Base-by-base conservation (phyloP, 2,888 invertebrate species). In the Poecilobothrus nobilitatus region DNA sequence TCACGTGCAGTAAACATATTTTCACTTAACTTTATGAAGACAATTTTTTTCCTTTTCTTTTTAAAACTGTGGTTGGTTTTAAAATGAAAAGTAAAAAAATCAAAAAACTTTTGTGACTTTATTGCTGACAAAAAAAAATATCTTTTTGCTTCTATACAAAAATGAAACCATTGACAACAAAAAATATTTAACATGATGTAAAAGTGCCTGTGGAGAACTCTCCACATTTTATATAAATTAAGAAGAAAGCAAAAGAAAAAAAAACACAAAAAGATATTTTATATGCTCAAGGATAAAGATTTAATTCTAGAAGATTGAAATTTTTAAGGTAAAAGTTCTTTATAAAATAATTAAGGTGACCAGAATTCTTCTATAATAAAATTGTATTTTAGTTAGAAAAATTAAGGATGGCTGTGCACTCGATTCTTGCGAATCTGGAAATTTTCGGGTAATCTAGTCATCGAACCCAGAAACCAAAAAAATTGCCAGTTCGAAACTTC, bases 1-100 rank as follows among this genome's bases (percentile, higher is more conserved):
- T 53, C 53, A 53, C 53, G 53, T 53, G 53, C 53, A 53, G 53
- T 53, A 18, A 53, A 53, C 53, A 53, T 53, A 53, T 53, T 53
- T 53, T 53, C 53, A 53, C 53, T 53, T 15, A 18, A 53, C 53
- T 53, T 53, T 53, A 53, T 53, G 53, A 18, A 53, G 18, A 18
- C 18, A 18, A 18, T 53, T 53, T n/a, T 53, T n/a, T 53, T 41
- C 7, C 15, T 41, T 41, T n/a, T n/a, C n/a, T n/a, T n/a, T n/a
- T n/a, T n/a, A n/a, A n/a, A n/a, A n/a, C n/a, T n/a, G n/a, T n/a
- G n/a, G n/a, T n/a, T n/a, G n/a, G n/a, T 2, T 53, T 53, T 53
- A 6, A 53, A 53, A 53, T 53, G 12, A 53, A 12, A n/a, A 53
- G 7, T 53, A 53, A n/a, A 53, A 53, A 53, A 12, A n/a, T 6